These are phyloP conservation scores for Rhynchomys soricoides DNA, from an alignment of 2,113 vertebrate species.

Conservation along the genomic window DNA sequence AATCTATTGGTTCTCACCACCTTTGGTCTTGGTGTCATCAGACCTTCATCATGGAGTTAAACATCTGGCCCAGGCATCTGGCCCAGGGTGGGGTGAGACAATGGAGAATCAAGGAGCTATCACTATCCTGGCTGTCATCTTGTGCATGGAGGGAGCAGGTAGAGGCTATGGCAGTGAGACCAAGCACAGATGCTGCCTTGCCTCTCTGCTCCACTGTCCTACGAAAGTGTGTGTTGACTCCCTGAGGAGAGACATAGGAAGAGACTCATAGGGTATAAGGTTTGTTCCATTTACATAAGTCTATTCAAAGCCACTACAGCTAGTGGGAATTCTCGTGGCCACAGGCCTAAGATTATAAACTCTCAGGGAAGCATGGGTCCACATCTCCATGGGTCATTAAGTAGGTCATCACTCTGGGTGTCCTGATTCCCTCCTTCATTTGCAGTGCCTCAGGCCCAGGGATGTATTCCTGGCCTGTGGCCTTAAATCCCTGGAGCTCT, in stretches of 20 bases:
- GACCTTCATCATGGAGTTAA: not conserved
- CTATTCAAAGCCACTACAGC: not conserved
- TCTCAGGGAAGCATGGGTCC: not conserved
- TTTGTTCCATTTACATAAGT: too few species aligned
- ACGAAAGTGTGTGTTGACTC: not conserved
- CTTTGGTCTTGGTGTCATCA: not conserved
- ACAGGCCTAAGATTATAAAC: not conserved
- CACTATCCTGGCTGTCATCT: not conserved
- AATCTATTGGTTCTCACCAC: not conserved
- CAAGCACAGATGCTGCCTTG: fast-evolving
- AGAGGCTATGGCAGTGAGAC: fast-evolving
- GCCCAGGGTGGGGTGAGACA: not conserved
- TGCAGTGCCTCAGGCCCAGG: not conserved
- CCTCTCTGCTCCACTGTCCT: not conserved
- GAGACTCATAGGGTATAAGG: not conserved
- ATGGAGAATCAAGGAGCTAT: not conserved
- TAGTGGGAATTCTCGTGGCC: not conserved
- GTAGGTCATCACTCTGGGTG: not conserved
- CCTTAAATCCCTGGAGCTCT: not conserved
- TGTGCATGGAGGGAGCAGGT: fast-evolving
- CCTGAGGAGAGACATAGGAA: not conserved
- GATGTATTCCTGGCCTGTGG: not conserved
- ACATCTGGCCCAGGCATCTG: not conserved
- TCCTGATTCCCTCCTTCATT: not conserved
- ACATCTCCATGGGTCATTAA: not conserved